These are phyloP conservation scores for Aythya baeri DNA, from an alignment of 2,113 vertebrate species.

Conservation along the genomic window DNA sequence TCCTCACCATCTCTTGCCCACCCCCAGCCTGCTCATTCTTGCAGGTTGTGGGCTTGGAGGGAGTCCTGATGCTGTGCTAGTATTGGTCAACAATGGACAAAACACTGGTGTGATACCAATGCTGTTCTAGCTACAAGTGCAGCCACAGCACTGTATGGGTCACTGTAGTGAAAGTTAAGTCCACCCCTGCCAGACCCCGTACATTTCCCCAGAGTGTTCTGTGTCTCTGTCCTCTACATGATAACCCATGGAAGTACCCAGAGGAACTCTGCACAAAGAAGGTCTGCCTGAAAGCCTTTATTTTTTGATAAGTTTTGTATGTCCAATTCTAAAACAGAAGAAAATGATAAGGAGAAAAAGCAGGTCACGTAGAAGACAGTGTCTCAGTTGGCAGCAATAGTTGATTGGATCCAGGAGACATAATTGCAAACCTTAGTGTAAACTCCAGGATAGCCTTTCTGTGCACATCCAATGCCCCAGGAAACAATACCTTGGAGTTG, in stretches of 20 bases:
- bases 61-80: too few species aligned
- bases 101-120: too few species aligned
- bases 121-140: too few species aligned
- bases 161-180: too few species aligned
- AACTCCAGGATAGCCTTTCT: slow-evolving; percentile 80
- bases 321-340: background rate
- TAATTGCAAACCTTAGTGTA: slow-evolving; percentile 87
- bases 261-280: background rate
- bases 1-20: too few species aligned
- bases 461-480: slow-evolving; percentile 87
- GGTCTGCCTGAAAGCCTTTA: background rate
- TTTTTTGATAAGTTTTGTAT: background rate
- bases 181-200: too few species aligned
- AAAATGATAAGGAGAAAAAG: background rate
- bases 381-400: slow-evolving; percentile 73
- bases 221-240: too few species aligned
- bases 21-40: too few species aligned
- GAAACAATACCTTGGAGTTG: slow-evolving; percentile 87
- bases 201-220: background rate
- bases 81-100: too few species aligned
- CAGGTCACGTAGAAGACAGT: background rate
- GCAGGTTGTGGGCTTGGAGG: too few species aligned
- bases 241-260: background rate
- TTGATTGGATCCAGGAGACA: slow-evolving; percentile 76
- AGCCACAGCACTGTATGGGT: too few species aligned